Percentiles rank a stretch among this genome's conserved stretches.
These are phyloP conservation scores for Colletes collaris DNA, from an alignment of 2,888 invertebrate species.

Conservation along the genomic window DNA sequence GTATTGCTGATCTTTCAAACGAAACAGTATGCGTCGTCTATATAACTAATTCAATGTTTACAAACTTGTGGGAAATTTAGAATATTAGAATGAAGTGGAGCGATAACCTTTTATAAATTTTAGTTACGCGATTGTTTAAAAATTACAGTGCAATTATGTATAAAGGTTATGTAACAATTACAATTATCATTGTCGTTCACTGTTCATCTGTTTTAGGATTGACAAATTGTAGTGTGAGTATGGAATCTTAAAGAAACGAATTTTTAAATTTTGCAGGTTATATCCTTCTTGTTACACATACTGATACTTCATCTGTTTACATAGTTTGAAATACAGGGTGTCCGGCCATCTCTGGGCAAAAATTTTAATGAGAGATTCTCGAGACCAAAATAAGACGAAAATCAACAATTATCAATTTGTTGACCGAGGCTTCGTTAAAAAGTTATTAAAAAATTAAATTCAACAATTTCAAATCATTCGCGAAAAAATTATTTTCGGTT, in stretches of 20 bases:
- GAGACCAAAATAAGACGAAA: too few species aligned
- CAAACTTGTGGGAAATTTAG: slow-evolving; percentile 3
- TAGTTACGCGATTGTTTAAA: background rate
- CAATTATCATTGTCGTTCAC: background rate
- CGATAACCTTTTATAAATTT: background rate
- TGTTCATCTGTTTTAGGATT: background rate
- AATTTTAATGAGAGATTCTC: too few species aligned
- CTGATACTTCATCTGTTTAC: background rate
- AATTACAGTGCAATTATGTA: slow-evolving; percentile 19
- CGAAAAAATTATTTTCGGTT: too few species aligned
- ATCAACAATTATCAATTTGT: too few species aligned
- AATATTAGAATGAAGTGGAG: background rate
- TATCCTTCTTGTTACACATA: background rate
- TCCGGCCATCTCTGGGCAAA: too few species aligned
- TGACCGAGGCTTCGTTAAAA: too few species aligned
- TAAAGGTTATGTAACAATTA: slow-evolving; percentile 31
- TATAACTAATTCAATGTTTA: background rate
- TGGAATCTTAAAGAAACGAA: background rate
- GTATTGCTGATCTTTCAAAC: background rate
- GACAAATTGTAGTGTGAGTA: slow-evolving; percentile 33
- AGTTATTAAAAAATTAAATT: too few species aligned
- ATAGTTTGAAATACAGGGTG: background rate
- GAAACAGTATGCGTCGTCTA: background rate
- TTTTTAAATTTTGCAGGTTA: background rate
- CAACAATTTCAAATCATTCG: too few species aligned